Percentiles rank a stretch among this genome's conserved stretches.
Evolutionary conservation across 1,140 invertebrate species (phyloP).

Genomic region (Calosoma granatense): DNA sequence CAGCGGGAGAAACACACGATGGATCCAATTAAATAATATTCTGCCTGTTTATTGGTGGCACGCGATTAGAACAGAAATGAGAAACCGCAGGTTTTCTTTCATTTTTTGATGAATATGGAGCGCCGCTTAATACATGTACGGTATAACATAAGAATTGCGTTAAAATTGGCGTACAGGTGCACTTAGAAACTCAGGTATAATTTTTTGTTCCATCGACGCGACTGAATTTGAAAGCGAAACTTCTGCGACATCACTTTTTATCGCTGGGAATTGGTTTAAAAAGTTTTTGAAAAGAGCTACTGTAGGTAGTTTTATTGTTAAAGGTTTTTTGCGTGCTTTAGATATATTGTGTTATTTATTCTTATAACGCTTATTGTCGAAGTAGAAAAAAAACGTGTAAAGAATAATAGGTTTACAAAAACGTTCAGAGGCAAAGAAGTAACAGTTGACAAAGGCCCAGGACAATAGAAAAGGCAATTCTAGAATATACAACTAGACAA

Average conservation of each 20-base stretch:
- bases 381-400: neutral
- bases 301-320: neutral
- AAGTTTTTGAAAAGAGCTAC: neutral
- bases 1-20: neutral
- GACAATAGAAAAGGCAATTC: too few relatives aligned
- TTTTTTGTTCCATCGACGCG: neutral
- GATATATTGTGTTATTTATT: neutral
- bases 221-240: neutral
- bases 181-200: neutral
- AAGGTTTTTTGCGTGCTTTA: neutral
- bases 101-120: neutral
- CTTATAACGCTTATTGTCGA: neutral
- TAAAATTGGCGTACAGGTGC: neutral
- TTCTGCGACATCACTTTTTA: neutral
- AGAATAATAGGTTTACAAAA: neutral
- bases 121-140: neutral
- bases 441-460: too few relatives aligned
- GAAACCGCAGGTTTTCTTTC: neutral
- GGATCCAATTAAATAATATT: neutral
- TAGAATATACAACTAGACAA: too few relatives aligned
- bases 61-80: neutral
- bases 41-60: neutral
- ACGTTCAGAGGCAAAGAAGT: neutral
- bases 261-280: neutral
- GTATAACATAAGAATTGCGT: neutral